A percentile compares a stretch with the other conserved stretches of the same genome.
These are phyloP conservation scores for Nemotelus pantherinus DNA, from an alignment of 2,888 invertebrate species.

Conservation along the genomic window DNA sequence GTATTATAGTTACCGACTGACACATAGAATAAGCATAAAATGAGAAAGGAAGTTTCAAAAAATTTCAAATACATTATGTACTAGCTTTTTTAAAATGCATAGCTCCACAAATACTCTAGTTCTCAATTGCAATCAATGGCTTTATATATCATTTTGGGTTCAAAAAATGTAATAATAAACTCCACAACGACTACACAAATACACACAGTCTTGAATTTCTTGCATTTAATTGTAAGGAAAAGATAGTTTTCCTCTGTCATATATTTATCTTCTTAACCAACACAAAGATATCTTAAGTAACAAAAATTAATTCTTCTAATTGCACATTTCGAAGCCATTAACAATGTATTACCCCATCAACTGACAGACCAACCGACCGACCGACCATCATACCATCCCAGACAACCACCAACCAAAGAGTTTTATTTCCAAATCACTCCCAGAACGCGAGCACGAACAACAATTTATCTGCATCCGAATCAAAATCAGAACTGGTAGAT, in stretches of 20 bases:
- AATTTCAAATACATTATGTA: too few species aligned
- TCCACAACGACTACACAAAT: too few species aligned
- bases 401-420: conserved; percentile 3
- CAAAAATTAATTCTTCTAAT: conserved; percentile 41
- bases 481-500: neutral
- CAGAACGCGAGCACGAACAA: conserved; percentile 31
- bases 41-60: too few species aligned
- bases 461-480: conserved; percentile 10
- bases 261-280: neutral
- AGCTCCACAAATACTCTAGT: too few species aligned
- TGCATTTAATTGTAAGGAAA: conserved; percentile 28
- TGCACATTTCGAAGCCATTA: conserved; percentile 42
- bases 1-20: too few species aligned
- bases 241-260: neutral
- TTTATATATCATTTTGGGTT: too few species aligned
- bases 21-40: too few species aligned
- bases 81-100: too few species aligned
- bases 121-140: too few species aligned
- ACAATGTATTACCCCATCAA: conserved; percentile 23
- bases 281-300: conserved; percentile 22
- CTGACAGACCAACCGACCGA: neutral
- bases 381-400: conserved; percentile 6
- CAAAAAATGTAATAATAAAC: too few species aligned
- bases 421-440: conserved; percentile 35
- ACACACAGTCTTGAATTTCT: neutral